Conservation (phyloP, 2,113 vertebrate species). For the Xiphophorus hellerii region DNA sequence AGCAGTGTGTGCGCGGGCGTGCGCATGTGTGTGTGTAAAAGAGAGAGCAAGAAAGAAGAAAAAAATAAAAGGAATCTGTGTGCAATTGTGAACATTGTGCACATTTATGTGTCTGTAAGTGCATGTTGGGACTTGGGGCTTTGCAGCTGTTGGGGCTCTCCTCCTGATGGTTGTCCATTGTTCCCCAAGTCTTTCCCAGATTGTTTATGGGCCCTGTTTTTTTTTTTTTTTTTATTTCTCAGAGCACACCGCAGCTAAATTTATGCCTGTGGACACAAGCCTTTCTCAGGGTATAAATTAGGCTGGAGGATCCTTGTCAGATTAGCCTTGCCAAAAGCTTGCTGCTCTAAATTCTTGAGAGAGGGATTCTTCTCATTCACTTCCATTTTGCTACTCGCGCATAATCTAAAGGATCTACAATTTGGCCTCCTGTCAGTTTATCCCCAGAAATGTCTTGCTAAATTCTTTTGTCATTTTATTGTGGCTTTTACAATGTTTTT, state of each 20-base stretch:
- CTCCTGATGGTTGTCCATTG: conserved; percentile 73
- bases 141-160: conserved; percentile 76
- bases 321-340: conserved; percentile 48
- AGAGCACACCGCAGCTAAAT: conserved; percentile 67
- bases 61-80: conserved; percentile 22
- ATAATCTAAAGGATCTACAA: neutral
- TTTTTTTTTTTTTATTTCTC: conserved; percentile 41
- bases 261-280: conserved; percentile 72
- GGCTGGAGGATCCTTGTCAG: conserved; percentile 62
- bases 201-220: conserved; percentile 67
- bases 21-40: conserved; percentile 23
- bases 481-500: neutral
- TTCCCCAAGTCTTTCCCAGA: conserved; percentile 54
- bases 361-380: conserved; percentile 53
- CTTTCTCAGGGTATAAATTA: conserved; percentile 79
- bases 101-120: conserved; percentile 16
- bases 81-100: conserved; percentile 21
- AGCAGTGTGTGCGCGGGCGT: conserved; percentile 26
- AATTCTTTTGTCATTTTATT: neutral
- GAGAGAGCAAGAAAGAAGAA: conserved; percentile 9
- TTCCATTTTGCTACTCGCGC: conserved; percentile 45
- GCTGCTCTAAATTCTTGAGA: conserved; percentile 46
- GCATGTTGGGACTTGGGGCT: conserved; percentile 53
- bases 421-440: neutral
- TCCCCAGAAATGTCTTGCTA: neutral